These are phyloP conservation scores for Zosterops japonicus DNA, from an alignment of 2,113 vertebrate species.

Conservation along the genomic window DNA sequence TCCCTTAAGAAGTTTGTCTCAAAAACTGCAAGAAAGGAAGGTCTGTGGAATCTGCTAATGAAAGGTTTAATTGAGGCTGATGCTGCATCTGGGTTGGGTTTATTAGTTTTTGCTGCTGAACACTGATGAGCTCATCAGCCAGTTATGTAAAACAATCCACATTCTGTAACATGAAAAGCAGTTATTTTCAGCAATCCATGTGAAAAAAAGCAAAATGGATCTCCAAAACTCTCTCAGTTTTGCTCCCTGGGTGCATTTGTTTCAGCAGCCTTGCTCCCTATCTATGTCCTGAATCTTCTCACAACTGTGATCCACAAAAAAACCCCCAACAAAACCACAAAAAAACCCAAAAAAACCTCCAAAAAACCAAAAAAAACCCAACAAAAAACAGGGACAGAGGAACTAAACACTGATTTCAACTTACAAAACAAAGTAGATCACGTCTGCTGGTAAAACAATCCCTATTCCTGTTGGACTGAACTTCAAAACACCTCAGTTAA, in stretches of 20 bases:
- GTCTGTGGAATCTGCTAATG: not conserved
- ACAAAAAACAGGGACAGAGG: not conserved
- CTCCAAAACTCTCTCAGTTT: not conserved
- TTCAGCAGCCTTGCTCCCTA: not conserved
- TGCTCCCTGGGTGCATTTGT: not conserved
- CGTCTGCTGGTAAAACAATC: not conserved
- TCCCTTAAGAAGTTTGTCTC: not conserved
- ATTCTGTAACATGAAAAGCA: not conserved
- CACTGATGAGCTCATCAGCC: not conserved
- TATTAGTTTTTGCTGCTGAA: not conserved
- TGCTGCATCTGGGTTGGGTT: not conserved
- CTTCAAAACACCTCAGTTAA: conserved; percentile 37
- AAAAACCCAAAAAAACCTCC: too few species aligned
- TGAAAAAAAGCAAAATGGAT: not conserved
- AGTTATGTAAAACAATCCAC: not conserved
- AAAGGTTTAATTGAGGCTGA: not conserved
- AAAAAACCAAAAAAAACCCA: too few species aligned
- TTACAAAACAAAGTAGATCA: not conserved
- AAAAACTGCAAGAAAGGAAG: not conserved
- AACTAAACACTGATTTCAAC: not conserved
- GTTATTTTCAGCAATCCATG: not conserved
- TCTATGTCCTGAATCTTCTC: not conserved
- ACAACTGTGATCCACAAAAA: not conserved
- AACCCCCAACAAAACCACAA: too few species aligned
- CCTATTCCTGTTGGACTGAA: not conserved